Conservation (phyloP, 2,888 invertebrate genomes). For the Salpingus planirostris region DNA sequence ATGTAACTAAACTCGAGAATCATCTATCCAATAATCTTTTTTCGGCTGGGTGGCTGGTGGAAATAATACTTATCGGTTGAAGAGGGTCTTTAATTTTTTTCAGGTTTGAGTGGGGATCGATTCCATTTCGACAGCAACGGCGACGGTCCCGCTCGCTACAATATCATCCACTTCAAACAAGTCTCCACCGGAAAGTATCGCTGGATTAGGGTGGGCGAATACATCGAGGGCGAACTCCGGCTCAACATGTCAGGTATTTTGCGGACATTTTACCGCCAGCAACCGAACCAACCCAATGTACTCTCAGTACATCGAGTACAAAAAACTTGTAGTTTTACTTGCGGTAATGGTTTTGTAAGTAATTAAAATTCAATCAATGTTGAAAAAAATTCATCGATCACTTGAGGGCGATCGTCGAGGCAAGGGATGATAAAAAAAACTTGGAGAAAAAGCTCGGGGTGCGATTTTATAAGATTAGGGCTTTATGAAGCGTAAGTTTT, state of each 20-base stretch:
- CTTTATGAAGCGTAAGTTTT: slow-evolving; percentile 1
- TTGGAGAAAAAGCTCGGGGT: no score
- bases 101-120: slow-evolving; percentile 81
- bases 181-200: slow-evolving; percentile 60
- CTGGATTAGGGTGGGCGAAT: slow-evolving; percentile 84
- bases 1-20: no score
- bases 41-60: no score
- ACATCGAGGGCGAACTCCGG: slow-evolving; percentile 69
- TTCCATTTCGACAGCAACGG: slow-evolving; percentile 86
- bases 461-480: neutral
- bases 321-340: neutral
- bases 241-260: slow-evolving; percentile 76
- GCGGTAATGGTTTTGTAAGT: neutral
- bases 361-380: slow-evolving; percentile 1
- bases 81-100: slow-evolving; percentile 13
- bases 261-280: no score
- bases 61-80: no score
- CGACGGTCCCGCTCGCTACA: slow-evolving; percentile 90
- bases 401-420: no score
- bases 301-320: no score
- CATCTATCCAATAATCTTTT: no score
- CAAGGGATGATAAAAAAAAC: no score
- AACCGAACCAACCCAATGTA: no score
- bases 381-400: neutral
- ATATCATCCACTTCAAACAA: slow-evolving; percentile 92